Evolutionary conservation across 2,888 invertebrate genomes (phyloP).

Genomic region (Agrochola lota): DNA sequence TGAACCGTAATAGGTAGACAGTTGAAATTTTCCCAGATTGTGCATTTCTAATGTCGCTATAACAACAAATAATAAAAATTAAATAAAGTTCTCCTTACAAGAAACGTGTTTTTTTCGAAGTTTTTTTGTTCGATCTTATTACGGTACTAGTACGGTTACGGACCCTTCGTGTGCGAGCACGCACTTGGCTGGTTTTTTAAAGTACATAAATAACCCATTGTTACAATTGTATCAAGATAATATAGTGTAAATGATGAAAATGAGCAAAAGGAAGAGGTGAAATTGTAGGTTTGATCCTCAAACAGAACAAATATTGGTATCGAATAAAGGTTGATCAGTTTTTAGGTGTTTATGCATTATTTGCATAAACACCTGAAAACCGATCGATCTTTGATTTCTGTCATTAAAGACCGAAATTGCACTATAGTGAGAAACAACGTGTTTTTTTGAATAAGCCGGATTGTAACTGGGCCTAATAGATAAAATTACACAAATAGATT

Average conservation of each 20-base stretch:
- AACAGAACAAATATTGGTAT: not conserved
- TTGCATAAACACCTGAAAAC: too few relatives aligned
- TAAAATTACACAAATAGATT: not conserved
- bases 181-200: not conserved
- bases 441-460: not conserved
- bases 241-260: not conserved
- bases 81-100: too few relatives aligned
- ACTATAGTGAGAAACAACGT: not conserved
- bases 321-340: not conserved
- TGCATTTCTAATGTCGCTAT: too few relatives aligned
- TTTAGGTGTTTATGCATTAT: not conserved
- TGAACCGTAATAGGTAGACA: too few relatives aligned
- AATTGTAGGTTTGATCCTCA: not conserved
- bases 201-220: not conserved
- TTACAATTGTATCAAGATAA: not conserved
- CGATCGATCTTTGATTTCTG: too few relatives aligned
- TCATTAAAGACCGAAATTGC: not conserved
- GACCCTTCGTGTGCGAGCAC: too few relatives aligned
- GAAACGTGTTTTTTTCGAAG: too few relatives aligned
- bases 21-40: too few relatives aligned
- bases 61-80: too few relatives aligned
- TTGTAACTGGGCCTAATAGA: not conserved
- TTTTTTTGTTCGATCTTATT: too few relatives aligned
- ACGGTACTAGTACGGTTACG: too few relatives aligned
- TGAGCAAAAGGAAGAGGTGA: too few relatives aligned